phyloP scores from a whole-genome alignment of 2,113 vertebrate species.

The Genyomyrus donnyi region DNA sequence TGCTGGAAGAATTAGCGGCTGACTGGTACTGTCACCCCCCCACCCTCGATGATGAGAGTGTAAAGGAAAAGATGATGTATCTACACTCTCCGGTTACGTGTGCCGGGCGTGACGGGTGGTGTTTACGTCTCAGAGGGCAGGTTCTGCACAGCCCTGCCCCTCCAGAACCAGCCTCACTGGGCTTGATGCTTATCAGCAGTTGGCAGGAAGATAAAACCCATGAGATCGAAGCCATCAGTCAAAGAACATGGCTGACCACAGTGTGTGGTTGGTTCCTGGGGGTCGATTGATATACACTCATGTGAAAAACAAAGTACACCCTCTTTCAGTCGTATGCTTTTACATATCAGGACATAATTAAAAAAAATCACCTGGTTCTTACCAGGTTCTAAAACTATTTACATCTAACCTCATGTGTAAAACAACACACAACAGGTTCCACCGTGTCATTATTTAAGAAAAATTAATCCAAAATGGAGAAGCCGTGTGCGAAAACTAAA shows the following conservation, averaged over 20 bases:
- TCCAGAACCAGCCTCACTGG: background rate
- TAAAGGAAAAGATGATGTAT: background rate
- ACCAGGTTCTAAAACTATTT: background rate
- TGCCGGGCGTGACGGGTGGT: background rate
- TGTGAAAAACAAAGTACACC: background rate
- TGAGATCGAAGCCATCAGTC: constrained; percentile 7
- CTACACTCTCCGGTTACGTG: background rate
- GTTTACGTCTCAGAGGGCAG: background rate
- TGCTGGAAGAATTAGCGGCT: background rate
- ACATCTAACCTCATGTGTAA: background rate
- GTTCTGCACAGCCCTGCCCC: too few relatives aligned
- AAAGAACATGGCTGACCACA: background rate
- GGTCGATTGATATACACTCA: background rate
- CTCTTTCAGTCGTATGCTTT: background rate
- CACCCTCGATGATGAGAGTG: background rate
- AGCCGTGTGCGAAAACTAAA: background rate
- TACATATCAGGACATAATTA: background rate
- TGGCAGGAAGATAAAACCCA: background rate
- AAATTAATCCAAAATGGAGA: background rate
- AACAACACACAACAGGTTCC: background rate
- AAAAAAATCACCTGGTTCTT: background rate
- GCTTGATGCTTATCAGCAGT: background rate
- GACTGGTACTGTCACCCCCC: background rate
- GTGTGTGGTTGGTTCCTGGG: too few relatives aligned
- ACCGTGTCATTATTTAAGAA: background rate